Evolutionary conservation across 2,888 invertebrate genomes (phyloP), one percentile per base, ranked within the genome.

Genomic region (Muschampia plurimacula): DNA sequence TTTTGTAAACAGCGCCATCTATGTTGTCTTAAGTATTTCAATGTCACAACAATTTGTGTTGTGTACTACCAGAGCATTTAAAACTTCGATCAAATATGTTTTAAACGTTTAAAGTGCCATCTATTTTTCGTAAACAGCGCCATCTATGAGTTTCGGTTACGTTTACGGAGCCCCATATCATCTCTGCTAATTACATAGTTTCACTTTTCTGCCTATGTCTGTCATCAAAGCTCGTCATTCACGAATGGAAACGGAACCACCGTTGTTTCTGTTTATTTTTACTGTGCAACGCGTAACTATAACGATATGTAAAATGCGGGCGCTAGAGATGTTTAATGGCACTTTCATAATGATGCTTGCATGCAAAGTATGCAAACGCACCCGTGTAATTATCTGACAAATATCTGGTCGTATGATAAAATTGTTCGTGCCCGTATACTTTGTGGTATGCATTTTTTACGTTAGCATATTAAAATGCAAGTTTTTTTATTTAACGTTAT

Each of bases 341-440:
- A 52, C 52, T 52, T 52, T 52, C 52, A 52, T 52, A 52, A 52
- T 52, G 52, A 52, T 15, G 8, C 15, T 52, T 52, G 52, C 52
- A 52, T 52, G 52, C 52, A 52, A 15, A 52, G 52, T 15, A 52
- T 52, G 52, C 52, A 52, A 52, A 52, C 52, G 52, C 52, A 15
- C 52, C 52, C 15, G 46, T 13, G 7, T 52, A 15, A 52, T 52
- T 52, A 7, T 52, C 52, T 46, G 46, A 46, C 13, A 46, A 46
- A 12, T 46, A 46, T 46, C 46, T 46, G 46, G 4, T 6, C 13
- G 46, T 6, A 13, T 46, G 46, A 46, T 46, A 46, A 46, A 46
- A 46, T 46, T 46, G 13, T 46, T 46, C 46, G 46, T n/a, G 46
- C 46, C 46, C 46, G 46, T 13, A 46, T 46, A 46, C 6, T 36